Base-by-base conservation (phyloP, 2,888 invertebrate species). In the Megalurothrips usitatus region DNA sequence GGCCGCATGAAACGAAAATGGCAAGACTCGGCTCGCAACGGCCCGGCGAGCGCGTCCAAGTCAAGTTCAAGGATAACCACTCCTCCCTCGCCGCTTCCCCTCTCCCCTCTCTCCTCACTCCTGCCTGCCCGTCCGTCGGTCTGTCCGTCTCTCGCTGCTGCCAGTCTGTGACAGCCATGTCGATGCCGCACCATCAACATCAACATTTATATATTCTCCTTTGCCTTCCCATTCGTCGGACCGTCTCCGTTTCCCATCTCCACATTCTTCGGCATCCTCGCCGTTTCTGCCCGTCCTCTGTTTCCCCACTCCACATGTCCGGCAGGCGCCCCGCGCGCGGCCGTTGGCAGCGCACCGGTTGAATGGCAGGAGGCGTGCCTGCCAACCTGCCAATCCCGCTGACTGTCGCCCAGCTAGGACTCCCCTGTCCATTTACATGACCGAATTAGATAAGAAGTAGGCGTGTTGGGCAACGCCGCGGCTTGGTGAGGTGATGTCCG, bases 21-120 rank as follows among this genome's bases (percentile, higher is more conserved):
- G 58, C 58, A 58, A 58, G 58, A n/a, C 68, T 12, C 23, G 68
- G 26, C 68, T 75, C 68, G 68, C 26, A 23, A 75, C 68, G 68
- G 68, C 68, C 68, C 68, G 68, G 68, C 68, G 23, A 26, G 12
- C 68, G 68, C 68, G 68, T 75, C 68, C 68, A 75, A 75, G 68
- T 75, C 68, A 75, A 75, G 68, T 75, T 75, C 68, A 75, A 75
- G 68, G 68, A 75, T 75, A 75, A 75, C 68, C 26, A 75, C 68
- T 75, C 68, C 23, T 23, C 68, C 12, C 68, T 23, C 68, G 6
- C 34, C 34, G 6, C 34, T 43, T 6, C 34, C 34, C 34, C 34
- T 43, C 3, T 43, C 34, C 6, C 34, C 6, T 43, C 34, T 43
- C 34, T 6, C 34, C 34, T 43, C 34, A 43, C 34, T 43, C 6